Base-by-base conservation (phyloP, 2,888 invertebrate species). In the Oscheius sp. region DNA sequence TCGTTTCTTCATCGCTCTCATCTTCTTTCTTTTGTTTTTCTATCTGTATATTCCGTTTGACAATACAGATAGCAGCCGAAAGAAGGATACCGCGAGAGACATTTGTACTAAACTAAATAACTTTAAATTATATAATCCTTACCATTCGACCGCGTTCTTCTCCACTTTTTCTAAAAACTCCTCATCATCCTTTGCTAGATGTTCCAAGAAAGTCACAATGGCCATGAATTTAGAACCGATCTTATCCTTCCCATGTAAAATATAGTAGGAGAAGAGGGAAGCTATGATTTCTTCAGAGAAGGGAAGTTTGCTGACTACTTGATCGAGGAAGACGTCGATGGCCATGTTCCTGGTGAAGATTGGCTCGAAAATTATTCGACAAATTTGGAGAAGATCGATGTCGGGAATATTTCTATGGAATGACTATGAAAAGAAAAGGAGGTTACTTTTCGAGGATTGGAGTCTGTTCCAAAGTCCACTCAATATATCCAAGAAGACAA, bases 391-490 rank as follows among this genome's bases (percentile, higher is more conserved):
- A n/a, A 68, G 24, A 12, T 49, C 59, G 26, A 36, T 28, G 33
- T 70, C 70, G n/a, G 61, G 59, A n/a, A 61, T 26, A 28, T 57
- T 51, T 20, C 66, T 56, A 20, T 30, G 57, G 12, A 12, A 20
- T 12, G 5, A 12, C 4, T 12, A 4, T 17, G 41, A 6, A 14
- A 2, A 41, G 12, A 12, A 20, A 41, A 12, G 12, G 3, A 17
- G 9, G n/a, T 14, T 8, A 59, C 59, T 41, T 59, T 24, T 59
- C 59, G 1, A 59, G 44, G 30, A 59, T 44, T 8, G 41, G 41
- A 17, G 59, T 44, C 8, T 44, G n/a, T 17, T 59, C 59, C 12
- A 44, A 22, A 2, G 59, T 28, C 59, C 59, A 59, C n/a, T n/a
- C 17, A 30, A 59, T 26, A 9, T 28, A 44, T 8, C 44, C 26